Evolutionary conservation across 2,888 invertebrate genomes (phyloP).

Genomic region (Sinohyriopsis cumingii): DNA sequence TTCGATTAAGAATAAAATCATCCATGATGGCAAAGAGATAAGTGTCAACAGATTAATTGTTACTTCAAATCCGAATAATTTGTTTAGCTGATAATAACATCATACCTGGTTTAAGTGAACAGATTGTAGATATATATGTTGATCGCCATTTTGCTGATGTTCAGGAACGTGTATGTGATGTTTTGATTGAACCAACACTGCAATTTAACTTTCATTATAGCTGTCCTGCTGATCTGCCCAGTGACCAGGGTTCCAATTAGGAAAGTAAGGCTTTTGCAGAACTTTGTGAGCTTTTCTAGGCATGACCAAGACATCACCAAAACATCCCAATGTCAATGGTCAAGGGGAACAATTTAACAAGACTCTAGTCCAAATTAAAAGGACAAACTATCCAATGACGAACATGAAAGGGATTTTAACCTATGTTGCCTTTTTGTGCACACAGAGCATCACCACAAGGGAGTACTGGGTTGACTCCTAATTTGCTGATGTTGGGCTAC

Average conservation of each 20-base stretch:
- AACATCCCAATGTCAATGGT: slow-evolving; percentile 32
- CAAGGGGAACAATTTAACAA: slow-evolving; percentile 25
- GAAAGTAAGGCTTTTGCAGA: slow-evolving; percentile 31
- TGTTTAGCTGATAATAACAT: too few species aligned
- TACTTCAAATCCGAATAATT: too few species aligned
- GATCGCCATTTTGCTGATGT: too few species aligned
- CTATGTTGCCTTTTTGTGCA: slow-evolving; percentile 28
- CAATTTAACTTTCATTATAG: slow-evolving; percentile 12
- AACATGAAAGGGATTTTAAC: slow-evolving; percentile 33
- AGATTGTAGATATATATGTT: too few species aligned
- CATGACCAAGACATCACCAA: slow-evolving; percentile 21
- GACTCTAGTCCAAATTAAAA: slow-evolving; percentile 23
- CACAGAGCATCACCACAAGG: slow-evolving; percentile 28
- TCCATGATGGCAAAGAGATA: too few species aligned
- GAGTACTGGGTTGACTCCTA: slow-evolving; percentile 28
- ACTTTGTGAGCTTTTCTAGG: slow-evolving; percentile 22
- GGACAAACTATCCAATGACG: slow-evolving; percentile 21
- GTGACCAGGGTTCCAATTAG: slow-evolving; percentile 33
- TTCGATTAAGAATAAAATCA: too few species aligned
- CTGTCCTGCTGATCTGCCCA: slow-evolving; percentile 20
- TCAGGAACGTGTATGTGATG: too few species aligned
- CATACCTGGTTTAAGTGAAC: too few species aligned
- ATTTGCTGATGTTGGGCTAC: slow-evolving; percentile 31
- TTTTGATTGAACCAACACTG: too few species aligned
- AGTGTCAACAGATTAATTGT: too few species aligned